Base-by-base conservation (phyloP, 2,888 invertebrate species). In the Melinaea menophilus region DNA sequence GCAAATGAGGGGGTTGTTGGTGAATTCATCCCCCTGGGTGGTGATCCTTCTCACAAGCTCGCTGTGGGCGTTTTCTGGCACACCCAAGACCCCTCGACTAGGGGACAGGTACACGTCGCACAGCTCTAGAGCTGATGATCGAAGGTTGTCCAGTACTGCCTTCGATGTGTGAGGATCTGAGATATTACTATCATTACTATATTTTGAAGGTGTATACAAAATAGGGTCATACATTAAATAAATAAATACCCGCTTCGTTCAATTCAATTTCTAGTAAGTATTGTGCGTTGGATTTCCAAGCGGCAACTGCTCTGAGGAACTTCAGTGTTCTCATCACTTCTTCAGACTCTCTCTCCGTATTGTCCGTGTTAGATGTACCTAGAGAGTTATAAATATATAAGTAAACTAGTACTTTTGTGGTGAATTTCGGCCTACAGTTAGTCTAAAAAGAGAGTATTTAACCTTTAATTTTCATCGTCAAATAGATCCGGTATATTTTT, bases 1-100 rank as follows among this genome's bases (percentile, higher is more conserved):
- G 92, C 97, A 96, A 2, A 92, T 89, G 64, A 95, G 94, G 0
- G 90, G 88, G 54, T 85, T 89, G 48, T 75, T 82, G 0, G 84
- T 79, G 58, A 90, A 90, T 62, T 88, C 88, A 41, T 87, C 89
- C 2, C 88, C 89, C 61, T 90, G 89, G 0, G 83, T 88, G 1
- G 88, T 90, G 61, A 90, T 87, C 65, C 86, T 88, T 58, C 88
- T 79, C 48, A 90, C 90, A 0, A 90, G 70, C 12, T 88, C 89
- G 2, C 85, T 73, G 66, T 89, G 82, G 45, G 84, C 84, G 71
- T 84, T 81, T 48, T 84, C 86, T 0, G 88, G 84, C 3, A 85
- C 69, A 1, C 90, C 90, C 77, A 86, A 75, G 3, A 89, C 74
- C 0, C 75, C 47, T 0, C 82, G 74, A 66, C 77, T 84, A 0